These are phyloP conservation scores for Drosophila pruinosa DNA, from an alignment of 1,140 invertebrate genomes.

Conservation along the genomic window DNA sequence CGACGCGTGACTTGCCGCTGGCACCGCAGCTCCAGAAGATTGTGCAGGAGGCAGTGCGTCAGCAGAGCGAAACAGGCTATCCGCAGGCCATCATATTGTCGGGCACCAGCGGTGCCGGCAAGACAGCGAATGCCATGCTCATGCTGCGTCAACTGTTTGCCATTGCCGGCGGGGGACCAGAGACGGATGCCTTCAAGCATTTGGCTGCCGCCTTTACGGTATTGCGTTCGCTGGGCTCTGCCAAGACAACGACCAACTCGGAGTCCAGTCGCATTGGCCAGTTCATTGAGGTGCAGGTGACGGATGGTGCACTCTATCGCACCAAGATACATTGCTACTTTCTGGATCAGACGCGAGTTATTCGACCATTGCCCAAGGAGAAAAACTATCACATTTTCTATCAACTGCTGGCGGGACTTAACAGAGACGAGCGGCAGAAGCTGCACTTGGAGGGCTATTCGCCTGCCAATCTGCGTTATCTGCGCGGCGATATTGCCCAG, in stretches of 20 bases:
- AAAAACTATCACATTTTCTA: constrained; percentile 99
- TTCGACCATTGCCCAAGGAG: constrained; percentile 91
- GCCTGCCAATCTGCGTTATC: constrained; percentile 90
- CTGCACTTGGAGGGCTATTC: constrained; percentile 93
- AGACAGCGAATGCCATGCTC: constrained; percentile 96
- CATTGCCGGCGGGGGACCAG: constrained; percentile 95
- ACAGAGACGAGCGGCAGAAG: constrained; percentile 92
- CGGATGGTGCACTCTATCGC: constrained; percentile 96
- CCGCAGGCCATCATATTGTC: constrained; percentile 97
- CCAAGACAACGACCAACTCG: constrained; percentile 94
- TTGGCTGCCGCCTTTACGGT: constrained; percentile 97
- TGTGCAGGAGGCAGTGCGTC: constrained; percentile 95
- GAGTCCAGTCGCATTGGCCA: constrained; percentile 98
- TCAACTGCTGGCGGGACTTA: constrained; percentile 96
- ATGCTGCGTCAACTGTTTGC: constrained; percentile 95
- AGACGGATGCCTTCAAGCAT: constrained; percentile 98
- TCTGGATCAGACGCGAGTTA: constrained; percentile 94
- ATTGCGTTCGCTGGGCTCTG: constrained; percentile 93
- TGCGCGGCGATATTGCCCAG: constrained; percentile 89
- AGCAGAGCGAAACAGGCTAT: constrained; percentile 96
- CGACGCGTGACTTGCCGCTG: constrained; percentile 88
- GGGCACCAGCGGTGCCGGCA: constrained; percentile 96
- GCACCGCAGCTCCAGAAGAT: constrained; percentile 92
- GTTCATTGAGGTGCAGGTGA: constrained; percentile 98
- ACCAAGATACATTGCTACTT: constrained; percentile 98